Percentiles rank a stretch among this genome's conserved stretches.
Conservation (phyloP, 1,140 invertebrate species). For the Bombus turneri region DNA sequence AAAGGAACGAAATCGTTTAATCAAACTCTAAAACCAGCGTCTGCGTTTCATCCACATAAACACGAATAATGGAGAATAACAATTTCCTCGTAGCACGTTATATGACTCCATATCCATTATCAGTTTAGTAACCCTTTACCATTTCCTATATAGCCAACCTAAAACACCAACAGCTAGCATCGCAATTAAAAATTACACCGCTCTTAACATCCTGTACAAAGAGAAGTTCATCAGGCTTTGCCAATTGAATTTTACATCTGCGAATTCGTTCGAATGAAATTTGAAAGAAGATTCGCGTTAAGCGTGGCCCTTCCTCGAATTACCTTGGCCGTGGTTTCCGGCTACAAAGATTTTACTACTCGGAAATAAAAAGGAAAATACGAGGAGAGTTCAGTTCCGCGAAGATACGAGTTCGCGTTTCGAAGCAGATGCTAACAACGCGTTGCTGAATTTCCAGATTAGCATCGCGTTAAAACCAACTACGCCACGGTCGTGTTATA, state of each 20-base stretch:
- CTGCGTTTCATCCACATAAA: neutral
- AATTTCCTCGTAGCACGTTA: neutral
- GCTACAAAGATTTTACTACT: neutral
- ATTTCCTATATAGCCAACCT: no score
- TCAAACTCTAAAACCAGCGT: neutral
- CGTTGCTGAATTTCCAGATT: constrained; percentile 25
- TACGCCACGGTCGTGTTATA: neutral
- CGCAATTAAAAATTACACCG: neutral
- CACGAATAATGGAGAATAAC: neutral
- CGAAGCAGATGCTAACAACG: constrained; percentile 30
- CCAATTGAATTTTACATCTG: neutral
- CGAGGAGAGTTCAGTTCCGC: constrained; percentile 13
- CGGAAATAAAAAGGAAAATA: constrained; percentile 18
- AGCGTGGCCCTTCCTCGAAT: neutral
- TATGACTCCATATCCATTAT: neutral
- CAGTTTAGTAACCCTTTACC: neutral
- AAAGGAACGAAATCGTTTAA: neutral
- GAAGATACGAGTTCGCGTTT: constrained; percentile 19
- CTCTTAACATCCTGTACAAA: no score
- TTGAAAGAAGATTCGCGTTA: neutral
- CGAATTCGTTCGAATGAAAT: neutral
- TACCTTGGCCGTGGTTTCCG: constrained; percentile 13
- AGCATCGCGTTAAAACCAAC: constrained; percentile 41
- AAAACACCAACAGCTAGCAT: neutral
- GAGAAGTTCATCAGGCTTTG: neutral